A percentile compares a stretch with the other conserved stretches of the same genome.
Evolutionary conservation across 2,888 invertebrate genomes (phyloP).

Genomic region (Eucera pruinosa): DNA sequence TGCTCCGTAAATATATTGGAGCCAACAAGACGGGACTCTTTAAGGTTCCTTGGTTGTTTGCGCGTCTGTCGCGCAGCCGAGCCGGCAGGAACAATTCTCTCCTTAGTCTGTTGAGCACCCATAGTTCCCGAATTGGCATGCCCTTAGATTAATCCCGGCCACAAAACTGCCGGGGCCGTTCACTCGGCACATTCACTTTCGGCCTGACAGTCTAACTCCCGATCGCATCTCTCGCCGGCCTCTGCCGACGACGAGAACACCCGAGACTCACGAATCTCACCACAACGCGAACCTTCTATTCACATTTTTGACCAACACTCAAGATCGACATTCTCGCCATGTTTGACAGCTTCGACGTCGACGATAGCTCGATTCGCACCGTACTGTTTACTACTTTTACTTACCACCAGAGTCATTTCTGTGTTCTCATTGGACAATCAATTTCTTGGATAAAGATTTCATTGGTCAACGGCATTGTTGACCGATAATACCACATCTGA

Average conservation of each 20-base stretch:
- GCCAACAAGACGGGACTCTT: constrained; percentile 93
- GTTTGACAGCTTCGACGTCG: constrained; percentile 86
- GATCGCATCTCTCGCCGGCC: constrained; percentile 58
- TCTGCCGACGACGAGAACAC: constrained; percentile 57
- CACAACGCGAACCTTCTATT: constrained; percentile 59
- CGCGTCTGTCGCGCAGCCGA: constrained; percentile 90
- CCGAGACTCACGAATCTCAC: constrained; percentile 57
- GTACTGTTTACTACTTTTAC: constrained; percentile 60
- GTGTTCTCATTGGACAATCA: constrained; percentile 35
- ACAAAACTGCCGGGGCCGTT: constrained; percentile 59
- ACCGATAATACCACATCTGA: constrained; percentile 20
- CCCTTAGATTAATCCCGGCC: constrained; percentile 71
- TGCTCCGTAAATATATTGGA: constrained; percentile 98
- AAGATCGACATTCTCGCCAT: constrained; percentile 83
- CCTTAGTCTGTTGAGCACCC: constrained; percentile 98
- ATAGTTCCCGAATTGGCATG: constrained; percentile 87
- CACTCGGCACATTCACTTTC: constrained; percentile 58
- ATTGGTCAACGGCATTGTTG: constrained; percentile 33
- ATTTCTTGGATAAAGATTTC: constrained; percentile 23
- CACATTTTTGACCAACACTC: constrained; percentile 72
- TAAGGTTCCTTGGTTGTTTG: constrained; percentile 90
- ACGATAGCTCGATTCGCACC: constrained; percentile 70
- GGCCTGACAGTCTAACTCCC: constrained; percentile 44
- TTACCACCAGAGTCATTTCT: constrained; percentile 48
- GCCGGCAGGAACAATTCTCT: constrained; percentile 91